Evolutionary conservation across 2,113 vertebrate genomes (phyloP).

Genomic region (Actenoides hombroni): DNA sequence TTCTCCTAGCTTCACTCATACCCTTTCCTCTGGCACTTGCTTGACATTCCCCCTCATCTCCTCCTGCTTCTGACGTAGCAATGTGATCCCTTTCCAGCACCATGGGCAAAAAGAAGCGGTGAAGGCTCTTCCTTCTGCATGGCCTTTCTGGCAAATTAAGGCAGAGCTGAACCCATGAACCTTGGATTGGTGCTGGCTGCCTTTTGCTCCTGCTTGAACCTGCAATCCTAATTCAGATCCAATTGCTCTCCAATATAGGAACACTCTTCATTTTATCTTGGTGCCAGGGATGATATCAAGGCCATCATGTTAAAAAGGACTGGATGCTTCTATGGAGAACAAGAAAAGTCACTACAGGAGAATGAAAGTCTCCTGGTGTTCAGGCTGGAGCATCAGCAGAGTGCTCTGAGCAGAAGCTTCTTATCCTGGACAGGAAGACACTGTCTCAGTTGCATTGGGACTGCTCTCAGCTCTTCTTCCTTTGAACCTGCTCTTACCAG

Average conservation of each 20-base stretch:
- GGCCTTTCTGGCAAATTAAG: neutral
- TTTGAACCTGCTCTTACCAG: neutral
- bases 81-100: neutral
- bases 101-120: neutral
- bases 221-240: rapidly evolving
- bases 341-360: neutral
- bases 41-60: neutral
- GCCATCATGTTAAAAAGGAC: neutral
- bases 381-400: neutral
- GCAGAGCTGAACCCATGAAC: neutral
- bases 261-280: neutral
- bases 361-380: neutral
- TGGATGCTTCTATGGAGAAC: neutral
- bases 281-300: neutral
- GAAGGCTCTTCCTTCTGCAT: rapidly evolving
- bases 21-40: neutral
- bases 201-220: neutral
- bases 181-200: rapidly evolving
- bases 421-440: neutral
- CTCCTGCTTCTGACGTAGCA: rapidly evolving
- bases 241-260: rapidly evolving
- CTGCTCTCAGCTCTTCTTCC: neutral
- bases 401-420: neutral
- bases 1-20: neutral
- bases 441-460: neutral